These are phyloP conservation scores for Aquatica leii DNA, from an alignment of 2,888 invertebrate species.

Conservation along the genomic window DNA sequence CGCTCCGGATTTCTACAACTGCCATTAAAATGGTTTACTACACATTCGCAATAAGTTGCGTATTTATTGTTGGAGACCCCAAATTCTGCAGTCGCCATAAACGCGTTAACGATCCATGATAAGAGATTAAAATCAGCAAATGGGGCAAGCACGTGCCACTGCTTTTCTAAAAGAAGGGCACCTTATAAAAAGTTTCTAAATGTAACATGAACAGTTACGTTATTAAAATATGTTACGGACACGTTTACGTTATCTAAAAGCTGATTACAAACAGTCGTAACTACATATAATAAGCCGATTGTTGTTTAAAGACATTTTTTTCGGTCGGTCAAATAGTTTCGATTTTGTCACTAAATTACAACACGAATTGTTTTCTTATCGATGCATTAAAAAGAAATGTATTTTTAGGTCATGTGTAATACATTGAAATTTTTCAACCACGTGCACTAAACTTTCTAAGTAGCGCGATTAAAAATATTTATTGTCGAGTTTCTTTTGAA, in stretches of 20 bases:
- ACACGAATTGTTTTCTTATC: slow-evolving; percentile 4
- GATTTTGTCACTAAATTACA: slow-evolving; percentile 7
- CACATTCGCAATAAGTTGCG: slow-evolving; percentile 19
- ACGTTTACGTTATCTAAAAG: slow-evolving; percentile 11
- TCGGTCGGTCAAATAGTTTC: background rate
- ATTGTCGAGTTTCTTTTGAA: no score
- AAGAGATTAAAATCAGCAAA: slow-evolving; percentile 24
- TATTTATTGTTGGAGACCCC: slow-evolving; percentile 18
- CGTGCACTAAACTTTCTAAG: slow-evolving; percentile 1
- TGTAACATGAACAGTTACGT: background rate
- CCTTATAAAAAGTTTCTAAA: slow-evolving; percentile 1
- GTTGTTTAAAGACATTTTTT: background rate
- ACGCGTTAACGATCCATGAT: slow-evolving; percentile 21
- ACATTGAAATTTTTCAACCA: background rate
- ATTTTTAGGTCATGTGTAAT: slow-evolving; percentile 3
- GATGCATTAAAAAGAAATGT: slow-evolving; percentile 5
- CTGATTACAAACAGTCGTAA: slow-evolving; percentile 9
- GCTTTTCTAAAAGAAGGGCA: slow-evolving; percentile 6
- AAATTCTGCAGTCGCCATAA: slow-evolving; percentile 20
- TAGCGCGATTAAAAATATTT: background rate
- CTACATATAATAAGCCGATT: slow-evolving; percentile 2
- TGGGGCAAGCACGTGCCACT: slow-evolving; percentile 25
- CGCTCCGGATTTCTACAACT: slow-evolving; percentile 31
- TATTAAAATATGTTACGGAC: slow-evolving; percentile 15
- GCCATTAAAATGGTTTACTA: slow-evolving; percentile 28